Conservation (phyloP, 1,140 invertebrate genomes). For the Lucilia sericata region DNA sequence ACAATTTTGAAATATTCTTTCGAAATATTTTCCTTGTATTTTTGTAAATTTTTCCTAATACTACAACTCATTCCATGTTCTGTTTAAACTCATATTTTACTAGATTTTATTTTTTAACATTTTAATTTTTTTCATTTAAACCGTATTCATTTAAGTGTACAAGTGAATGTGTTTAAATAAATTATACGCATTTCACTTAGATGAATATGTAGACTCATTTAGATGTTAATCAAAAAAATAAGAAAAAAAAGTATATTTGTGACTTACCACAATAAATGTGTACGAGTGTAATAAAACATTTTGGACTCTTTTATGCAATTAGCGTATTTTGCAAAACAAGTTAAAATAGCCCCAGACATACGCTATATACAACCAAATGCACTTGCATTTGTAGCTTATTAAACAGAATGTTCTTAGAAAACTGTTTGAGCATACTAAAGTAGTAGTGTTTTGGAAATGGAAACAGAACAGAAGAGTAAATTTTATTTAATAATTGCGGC, state of each 20-base stretch:
- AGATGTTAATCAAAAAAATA: neutral
- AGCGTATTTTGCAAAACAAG: constrained; percentile 14
- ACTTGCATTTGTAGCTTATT: constrained; percentile 24
- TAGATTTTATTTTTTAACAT: no score
- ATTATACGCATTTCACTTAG: neutral
- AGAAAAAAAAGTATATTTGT: neutral
- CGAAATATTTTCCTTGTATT: no score
- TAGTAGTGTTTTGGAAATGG: neutral
- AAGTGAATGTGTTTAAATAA: neutral
- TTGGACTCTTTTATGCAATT: constrained; percentile 37
- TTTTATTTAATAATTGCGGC: constrained; percentile 35
- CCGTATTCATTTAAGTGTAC: no score
- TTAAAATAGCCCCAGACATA: constrained; percentile 2
- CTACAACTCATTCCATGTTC: no score
- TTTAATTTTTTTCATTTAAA: neutral
- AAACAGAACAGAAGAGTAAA: neutral
- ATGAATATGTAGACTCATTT: constrained; percentile 26
- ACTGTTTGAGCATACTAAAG: constrained; percentile 37
- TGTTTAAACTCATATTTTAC: no score
- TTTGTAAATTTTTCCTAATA: no score
- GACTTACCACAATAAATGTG: neutral
- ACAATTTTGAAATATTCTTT: no score
- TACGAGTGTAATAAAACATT: constrained; percentile 25
- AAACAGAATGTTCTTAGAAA: constrained; percentile 31
- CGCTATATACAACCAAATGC: neutral